phyloP scores from a whole-genome alignment of 2,113 vertebrate species.

The Pseudonaja textilis region DNA sequence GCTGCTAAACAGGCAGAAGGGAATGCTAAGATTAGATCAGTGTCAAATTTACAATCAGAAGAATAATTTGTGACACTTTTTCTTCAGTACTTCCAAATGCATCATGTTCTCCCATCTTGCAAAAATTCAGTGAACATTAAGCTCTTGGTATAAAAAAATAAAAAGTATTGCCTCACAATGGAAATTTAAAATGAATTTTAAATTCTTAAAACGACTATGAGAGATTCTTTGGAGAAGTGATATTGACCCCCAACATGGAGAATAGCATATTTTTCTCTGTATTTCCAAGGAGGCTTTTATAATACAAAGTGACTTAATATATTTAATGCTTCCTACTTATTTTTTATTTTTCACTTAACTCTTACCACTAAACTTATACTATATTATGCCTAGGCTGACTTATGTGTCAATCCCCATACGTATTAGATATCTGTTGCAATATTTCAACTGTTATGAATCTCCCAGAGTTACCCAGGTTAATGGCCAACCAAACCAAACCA shows the following conservation, averaged over 20 bases:
- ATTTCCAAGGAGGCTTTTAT: background rate
- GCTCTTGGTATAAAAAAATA: background rate
- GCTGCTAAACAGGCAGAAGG: background rate
- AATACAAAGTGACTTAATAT: background rate
- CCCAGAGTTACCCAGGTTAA: background rate
- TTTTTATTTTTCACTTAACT: background rate
- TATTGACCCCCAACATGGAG: background rate
- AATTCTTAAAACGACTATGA: background rate
- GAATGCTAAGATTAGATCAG: slow-evolving; percentile 16
- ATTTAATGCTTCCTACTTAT: background rate
- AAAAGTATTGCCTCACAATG: background rate
- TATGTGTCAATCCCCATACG: background rate
- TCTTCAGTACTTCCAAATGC: background rate
- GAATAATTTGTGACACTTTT: background rate
- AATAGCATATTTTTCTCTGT: background rate
- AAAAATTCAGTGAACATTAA: background rate
- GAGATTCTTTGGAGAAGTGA: background rate
- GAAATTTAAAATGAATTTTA: no score
- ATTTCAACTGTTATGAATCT: background rate
- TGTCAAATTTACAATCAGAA: slow-evolving; percentile 22
- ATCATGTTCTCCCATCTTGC: background rate
- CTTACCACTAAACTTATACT: background rate
- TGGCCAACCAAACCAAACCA: background rate
- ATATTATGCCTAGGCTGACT: background rate
- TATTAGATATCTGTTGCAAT: background rate